phyloP scores from a whole-genome alignment of 1,140 invertebrate genomes.

The Trichonephila clavata region DNA sequence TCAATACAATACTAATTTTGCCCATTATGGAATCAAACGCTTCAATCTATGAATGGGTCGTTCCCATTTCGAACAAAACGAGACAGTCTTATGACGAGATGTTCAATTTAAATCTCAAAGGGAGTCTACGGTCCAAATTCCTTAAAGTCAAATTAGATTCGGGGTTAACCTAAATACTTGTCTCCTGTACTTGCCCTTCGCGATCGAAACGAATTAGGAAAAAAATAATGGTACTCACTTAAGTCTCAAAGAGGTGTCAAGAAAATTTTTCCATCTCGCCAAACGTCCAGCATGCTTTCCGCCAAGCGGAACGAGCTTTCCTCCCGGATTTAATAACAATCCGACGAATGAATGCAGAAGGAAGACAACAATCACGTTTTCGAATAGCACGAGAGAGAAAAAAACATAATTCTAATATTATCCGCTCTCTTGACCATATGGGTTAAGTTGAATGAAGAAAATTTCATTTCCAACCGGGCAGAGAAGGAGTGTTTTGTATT shows the following conservation, averaged over 20 bases:
- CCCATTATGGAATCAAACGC: not conserved
- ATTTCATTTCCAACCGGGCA: constrained; percentile 23
- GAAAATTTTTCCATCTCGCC: not conserved
- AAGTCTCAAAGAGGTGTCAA: constrained; percentile 25
- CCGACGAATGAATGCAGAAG: constrained; percentile 5
- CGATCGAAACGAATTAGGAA: not conserved
- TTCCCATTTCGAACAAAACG: constrained; percentile 18
- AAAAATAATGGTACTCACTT: not conserved
- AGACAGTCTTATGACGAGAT: constrained; percentile 5
- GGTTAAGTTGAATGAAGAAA: constrained; percentile 61
- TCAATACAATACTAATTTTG: constrained; percentile 9
- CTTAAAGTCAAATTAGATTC: constrained; percentile 21
- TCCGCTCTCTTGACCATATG: constrained; percentile 68
- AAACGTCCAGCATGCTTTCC: constrained; percentile 48
- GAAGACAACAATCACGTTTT: constrained; percentile 2
- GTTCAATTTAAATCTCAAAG: constrained; percentile 47
- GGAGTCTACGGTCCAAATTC: not conserved
- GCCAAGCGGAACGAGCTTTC: constrained; percentile 66
- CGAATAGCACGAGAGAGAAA: not conserved
- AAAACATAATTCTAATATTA: constrained; percentile 67
- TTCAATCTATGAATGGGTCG: not conserved
- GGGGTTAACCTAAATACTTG: constrained; percentile 23
- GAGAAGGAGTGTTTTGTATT: not conserved
- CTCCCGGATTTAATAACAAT: constrained; percentile 75
- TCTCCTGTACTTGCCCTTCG: not conserved